Base-by-base conservation (phyloP, 2,888 invertebrate species). In the Yponomeuta plumbellus region DNA sequence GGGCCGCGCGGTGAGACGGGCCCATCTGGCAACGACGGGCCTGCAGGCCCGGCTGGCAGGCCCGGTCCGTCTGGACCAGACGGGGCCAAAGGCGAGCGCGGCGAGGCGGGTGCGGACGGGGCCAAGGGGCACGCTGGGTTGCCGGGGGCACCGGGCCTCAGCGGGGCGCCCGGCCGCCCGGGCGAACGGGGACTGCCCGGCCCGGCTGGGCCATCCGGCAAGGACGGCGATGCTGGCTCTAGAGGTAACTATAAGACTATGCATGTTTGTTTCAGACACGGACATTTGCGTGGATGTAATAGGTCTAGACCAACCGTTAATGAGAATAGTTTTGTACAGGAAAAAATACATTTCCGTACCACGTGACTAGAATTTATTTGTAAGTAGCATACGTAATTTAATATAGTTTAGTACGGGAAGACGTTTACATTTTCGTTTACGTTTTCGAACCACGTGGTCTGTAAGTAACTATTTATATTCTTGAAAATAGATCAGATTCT, bases 51-150 rank as follows among this genome's bases (percentile, higher is more conserved):
- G 63, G 85, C 96, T 70, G 98, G 98, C 56, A 96, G 96, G 81
- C 90, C 94, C 65, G 97, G 96, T 1, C 93, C 94, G 4, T 91
- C 94, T 34, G 97, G 97, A 0, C 76, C 93, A 2, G 95, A 96
- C 75, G 97, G 97, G 4, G 76, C 84, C 0, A 95, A 96, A 68
- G 93, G 93, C 39, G 92, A 92, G 66, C 74, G 87, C 1, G 93
- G 93, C 0, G 94, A 94, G 70, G 69, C 86, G 0, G 97, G 97
- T 1, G 88, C 92, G 1, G 94, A 94, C 76, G 97, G 97, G 23
- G 85, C 93, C 2, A 97, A 96, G 80, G 97, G 97, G 10, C 97
- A 97, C 77, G 92, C 95, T 58, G 97, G 97, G n/a, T 85, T 97
- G 58, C 95, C 94, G 70, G 97, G 97, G 8, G 81, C 97, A 52